Evolutionary conservation across 1,140 invertebrate species (phyloP), one percentile per base, ranked within the genome.

Genomic region (Pseudomyrmex sp.): DNA sequence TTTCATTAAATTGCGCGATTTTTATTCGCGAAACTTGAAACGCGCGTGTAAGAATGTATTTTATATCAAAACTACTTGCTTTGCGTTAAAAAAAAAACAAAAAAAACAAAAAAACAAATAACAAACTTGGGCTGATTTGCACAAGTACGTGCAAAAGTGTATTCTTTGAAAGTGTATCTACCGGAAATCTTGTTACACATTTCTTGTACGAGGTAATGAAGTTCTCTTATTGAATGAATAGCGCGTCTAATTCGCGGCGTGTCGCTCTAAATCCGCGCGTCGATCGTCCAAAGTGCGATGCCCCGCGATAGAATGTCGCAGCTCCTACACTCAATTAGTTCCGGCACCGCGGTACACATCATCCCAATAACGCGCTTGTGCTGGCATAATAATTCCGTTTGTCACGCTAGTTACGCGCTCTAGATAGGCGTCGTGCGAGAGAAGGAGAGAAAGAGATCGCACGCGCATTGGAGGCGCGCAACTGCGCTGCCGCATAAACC

Each of bases 321-420:
- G 76, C 58, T 73, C 61, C 75, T 85, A 87, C 77, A 77, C 70
- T 88, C 87, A 88, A 88, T 88, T 88, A 88, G 82, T 88, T 88
- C 87, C 87, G 66, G 87, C 65, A 87, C 59, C 48, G 75, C 56
- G 15, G 54, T 58, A 69, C 76, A 66, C 23, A 62, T 68, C 54
- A 76, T 87, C 54, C 66, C 85, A 62, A 62, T 84, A 84, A 88
- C 75, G 86, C 77, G 85, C 89, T 91, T 87, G 84, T 85, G 89
- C 85, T 91, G 83, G 90, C 87, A 90, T 91, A 88, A 91, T 92
- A 91, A 92, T 90, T 92, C 88, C 87, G 89, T 91, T 82, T 91
- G 90, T 90, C 88, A 90, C 90, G 85, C 86, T 85, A 91, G 91
- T 92, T 92, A 91, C 91, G 91, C 89, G 90, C 89, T 92, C 91